Evolutionary conservation across 2,113 vertebrate species (phyloP).

Genomic region (Perca fluviatilis): DNA sequence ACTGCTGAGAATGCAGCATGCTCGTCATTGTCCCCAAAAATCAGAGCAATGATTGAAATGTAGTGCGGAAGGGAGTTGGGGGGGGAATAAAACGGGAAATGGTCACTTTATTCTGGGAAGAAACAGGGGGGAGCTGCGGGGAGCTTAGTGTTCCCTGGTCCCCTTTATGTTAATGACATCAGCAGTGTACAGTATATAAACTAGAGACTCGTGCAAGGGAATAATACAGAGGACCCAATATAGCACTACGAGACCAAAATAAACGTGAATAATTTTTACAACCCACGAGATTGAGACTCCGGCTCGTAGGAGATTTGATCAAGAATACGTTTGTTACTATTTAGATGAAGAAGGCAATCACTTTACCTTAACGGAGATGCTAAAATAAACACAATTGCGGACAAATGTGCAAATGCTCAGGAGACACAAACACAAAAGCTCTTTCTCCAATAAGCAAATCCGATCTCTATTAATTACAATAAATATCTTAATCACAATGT

Average conservation of each 20-base stretch:
- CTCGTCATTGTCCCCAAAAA: slow-evolving; percentile 67
- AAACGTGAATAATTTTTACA: slow-evolving; percentile 38
- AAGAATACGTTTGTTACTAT: slow-evolving; percentile 15
- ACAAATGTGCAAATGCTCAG: slow-evolving; percentile 11
- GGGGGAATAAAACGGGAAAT: neutral
- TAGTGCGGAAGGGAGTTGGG: neutral
- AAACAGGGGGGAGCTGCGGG: slow-evolving; percentile 19
- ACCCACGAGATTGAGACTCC: slow-evolving; percentile 7
- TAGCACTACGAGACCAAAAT: slow-evolving; percentile 33
- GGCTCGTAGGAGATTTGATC: slow-evolving; percentile 25
- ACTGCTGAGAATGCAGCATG: slow-evolving; percentile 59
- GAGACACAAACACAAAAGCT: slow-evolving; percentile 25
- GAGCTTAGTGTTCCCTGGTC: slow-evolving; percentile 29
- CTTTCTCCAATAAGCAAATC: neutral
- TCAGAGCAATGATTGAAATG: slow-evolving; percentile 63
- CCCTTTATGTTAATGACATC: slow-evolving; percentile 40
- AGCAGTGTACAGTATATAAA: slow-evolving; percentile 9
- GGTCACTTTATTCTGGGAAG: slow-evolving; percentile 45
- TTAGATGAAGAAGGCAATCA: slow-evolving; percentile 19
- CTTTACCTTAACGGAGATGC: slow-evolving; percentile 5
- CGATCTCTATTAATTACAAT: neutral
- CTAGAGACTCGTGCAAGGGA: slow-evolving; percentile 14
- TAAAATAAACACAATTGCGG: neutral
- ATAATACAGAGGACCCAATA: slow-evolving; percentile 7
- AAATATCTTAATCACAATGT: slow-evolving; percentile 32